These are phyloP conservation scores for Anguilla rostrata DNA, from an alignment of 2,113 vertebrate species.

Conservation along the genomic window DNA sequence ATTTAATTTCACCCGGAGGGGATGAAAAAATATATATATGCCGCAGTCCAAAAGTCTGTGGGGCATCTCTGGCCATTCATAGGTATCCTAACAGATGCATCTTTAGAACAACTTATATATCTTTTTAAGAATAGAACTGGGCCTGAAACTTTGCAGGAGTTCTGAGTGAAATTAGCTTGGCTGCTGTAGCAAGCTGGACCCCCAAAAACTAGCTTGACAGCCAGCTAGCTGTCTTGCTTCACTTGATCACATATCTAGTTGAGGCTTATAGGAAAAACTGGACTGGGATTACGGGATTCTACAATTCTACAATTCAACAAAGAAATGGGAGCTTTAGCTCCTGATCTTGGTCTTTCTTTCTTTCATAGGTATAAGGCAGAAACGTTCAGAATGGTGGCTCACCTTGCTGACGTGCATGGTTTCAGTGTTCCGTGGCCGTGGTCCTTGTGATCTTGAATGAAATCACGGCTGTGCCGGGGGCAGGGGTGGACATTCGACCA, in stretches of 20 bases:
- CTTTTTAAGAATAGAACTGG: no score
- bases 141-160: no score
- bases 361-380: no score
- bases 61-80: no score
- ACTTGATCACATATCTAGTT: neutral
- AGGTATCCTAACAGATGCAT: no score
- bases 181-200: neutral
- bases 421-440: neutral
- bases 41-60: no score
- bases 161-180: no score
- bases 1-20: neutral
- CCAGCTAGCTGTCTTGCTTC: neutral
- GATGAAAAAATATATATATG: neutral
- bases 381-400: neutral
- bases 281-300: neutral
- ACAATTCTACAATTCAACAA: no score
- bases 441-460: neutral
- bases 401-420: neutral
- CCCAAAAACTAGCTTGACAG: neutral
- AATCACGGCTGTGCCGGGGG: neutral
- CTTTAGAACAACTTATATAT: no score
- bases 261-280: neutral
- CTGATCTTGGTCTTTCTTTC: neutral
- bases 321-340: neutral
- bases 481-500: neutral